Percentiles rank a stretch among this genome's conserved stretches.
Conservation (phyloP, 2,888 invertebrate species). For the Mycalesis mineus region DNA sequence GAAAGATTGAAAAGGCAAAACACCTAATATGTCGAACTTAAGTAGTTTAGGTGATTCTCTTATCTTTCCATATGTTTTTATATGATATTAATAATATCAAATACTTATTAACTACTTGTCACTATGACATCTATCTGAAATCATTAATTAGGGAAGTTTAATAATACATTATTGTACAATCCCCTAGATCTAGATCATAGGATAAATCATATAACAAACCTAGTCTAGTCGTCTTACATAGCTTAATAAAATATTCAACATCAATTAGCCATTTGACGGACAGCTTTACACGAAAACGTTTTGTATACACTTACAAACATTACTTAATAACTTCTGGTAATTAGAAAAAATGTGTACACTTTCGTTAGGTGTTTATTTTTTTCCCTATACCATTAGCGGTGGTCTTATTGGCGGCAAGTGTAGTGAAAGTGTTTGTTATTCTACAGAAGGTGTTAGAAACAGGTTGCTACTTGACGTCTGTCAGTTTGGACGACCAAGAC, state of each 20-base stretch:
- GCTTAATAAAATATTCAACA: neutral
- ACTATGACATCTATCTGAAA: too few relatives aligned
- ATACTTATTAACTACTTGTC: too few relatives aligned
- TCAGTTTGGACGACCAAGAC: conserved; percentile 8
- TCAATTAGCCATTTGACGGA: neutral
- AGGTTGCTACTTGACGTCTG: conserved; percentile 13
- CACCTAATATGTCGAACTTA: too few relatives aligned
- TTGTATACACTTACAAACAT: neutral
- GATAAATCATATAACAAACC: too few relatives aligned
- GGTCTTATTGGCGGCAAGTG: conserved; percentile 18
- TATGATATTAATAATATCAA: too few relatives aligned
- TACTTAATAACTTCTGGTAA: conserved; percentile 1
- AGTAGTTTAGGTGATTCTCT: too few relatives aligned
- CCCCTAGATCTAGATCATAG: too few relatives aligned
- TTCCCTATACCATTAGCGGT: conserved; percentile 18
- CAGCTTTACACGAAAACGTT: neutral
- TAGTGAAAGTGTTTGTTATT: conserved; percentile 21
- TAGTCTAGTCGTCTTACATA: too few relatives aligned
- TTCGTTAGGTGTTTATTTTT: conserved; percentile 19
- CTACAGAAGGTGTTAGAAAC: conserved; percentile 13
- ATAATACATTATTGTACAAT: too few relatives aligned
- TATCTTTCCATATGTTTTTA: too few relatives aligned
- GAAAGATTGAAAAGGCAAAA: too few relatives aligned
- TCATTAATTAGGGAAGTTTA: too few relatives aligned
- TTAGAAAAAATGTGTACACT: conserved; percentile 20